These are phyloP conservation scores for Chromis chromis DNA, from an alignment of 2,797 vertebrate species.

Conservation along the genomic window DNA sequence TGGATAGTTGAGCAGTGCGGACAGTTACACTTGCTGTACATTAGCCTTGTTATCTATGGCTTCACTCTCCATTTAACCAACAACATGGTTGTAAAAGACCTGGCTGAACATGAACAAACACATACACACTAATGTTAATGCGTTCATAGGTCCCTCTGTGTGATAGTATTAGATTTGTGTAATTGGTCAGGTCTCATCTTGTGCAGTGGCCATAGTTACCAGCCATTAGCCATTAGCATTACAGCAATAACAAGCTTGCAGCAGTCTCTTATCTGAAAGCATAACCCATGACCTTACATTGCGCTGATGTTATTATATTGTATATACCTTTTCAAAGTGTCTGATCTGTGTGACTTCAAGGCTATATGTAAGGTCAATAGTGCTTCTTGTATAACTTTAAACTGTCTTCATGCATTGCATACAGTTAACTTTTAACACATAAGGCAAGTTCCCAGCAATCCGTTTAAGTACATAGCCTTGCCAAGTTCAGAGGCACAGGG, in stretches of 20 bases:
- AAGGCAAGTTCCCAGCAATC: conserved; percentile 73
- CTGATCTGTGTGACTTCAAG: conserved; percentile 39
- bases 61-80: conserved; percentile 73
- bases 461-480: conserved; percentile 73
- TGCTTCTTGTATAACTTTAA: conserved; percentile 46
- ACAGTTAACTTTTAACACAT: conserved; percentile 64
- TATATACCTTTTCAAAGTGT: conserved; percentile 41
- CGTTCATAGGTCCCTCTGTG: conserved; percentile 39
- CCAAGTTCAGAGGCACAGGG: conserved; percentile 78
- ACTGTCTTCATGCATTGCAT: conserved; percentile 52
- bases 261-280: conserved; percentile 58
- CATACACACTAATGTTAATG: conserved; percentile 45
- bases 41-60: conserved; percentile 59
- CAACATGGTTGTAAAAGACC: conserved; percentile 57
- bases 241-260: conserved; percentile 69
- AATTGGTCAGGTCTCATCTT: conserved; percentile 74
- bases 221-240: conserved; percentile 70
- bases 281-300: conserved; percentile 66
- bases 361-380: conserved; percentile 54
- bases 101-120: conserved; percentile 47
- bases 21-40: conserved; percentile 53
- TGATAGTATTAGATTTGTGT: conserved; percentile 70
- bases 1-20: conserved; percentile 56
- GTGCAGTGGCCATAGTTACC: conserved; percentile 60
- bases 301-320: conserved; percentile 23